phyloP scores from a whole-genome alignment of 2,113 vertebrate species.

The Nansenia antarctica region DNA sequence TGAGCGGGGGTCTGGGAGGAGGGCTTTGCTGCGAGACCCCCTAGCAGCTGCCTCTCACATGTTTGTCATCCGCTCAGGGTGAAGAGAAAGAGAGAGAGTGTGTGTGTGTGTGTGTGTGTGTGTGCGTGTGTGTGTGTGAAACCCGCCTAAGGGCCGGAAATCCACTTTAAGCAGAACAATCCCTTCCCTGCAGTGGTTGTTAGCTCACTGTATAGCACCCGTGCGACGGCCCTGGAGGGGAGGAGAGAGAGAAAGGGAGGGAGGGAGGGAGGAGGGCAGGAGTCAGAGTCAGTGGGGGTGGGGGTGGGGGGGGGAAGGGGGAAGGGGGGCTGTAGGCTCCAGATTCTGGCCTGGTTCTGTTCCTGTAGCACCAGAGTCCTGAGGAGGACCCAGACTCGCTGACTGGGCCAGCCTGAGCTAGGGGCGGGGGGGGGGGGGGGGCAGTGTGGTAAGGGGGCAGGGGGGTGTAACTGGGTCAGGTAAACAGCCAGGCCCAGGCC shows the following conservation, averaged over 20 bases:
- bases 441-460: neutral
- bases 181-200: constrained; percentile 52
- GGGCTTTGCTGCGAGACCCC: neutral
- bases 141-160: constrained; percentile 31
- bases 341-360: constrained; percentile 37
- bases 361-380: constrained; percentile 55
- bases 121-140: neutral
- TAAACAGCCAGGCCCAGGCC: no score
- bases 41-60: constrained; percentile 10
- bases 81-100: no score
- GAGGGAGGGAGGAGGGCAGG: neutral
- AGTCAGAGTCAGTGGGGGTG: neutral
- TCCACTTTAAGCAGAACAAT: constrained; percentile 30
- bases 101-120: neutral
- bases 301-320: constrained; percentile 1
- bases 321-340: neutral
- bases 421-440: neutral
- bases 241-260: constrained; percentile 10
- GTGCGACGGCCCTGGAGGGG: constrained; percentile 19
- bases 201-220: constrained; percentile 21
- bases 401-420: neutral
- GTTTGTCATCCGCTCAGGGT: constrained; percentile 5
- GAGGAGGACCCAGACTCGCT: constrained; percentile 23
- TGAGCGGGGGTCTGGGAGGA: constrained; percentile 9
- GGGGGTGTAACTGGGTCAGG: no score